Percentiles rank a stretch among this genome's conserved stretches.
These are phyloP conservation scores for Syrrhaptes paradoxus DNA, from an alignment of 2,113 vertebrate genomes.

Conservation along the genomic window DNA sequence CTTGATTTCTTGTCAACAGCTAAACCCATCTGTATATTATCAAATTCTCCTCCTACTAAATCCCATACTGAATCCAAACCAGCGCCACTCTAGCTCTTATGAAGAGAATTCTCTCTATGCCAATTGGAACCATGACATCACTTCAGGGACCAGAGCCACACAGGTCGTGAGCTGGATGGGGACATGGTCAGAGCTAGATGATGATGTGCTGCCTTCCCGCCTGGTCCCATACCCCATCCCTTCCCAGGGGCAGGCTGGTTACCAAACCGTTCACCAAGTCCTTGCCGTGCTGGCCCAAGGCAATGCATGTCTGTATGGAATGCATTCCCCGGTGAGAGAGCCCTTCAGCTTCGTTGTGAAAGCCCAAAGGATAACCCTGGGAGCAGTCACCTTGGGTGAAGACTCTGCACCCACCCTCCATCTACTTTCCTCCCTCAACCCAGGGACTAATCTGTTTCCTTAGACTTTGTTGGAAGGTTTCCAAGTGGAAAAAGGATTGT, in stretches of 20 bases:
- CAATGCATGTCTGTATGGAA: not conserved
- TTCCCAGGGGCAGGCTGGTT: not conserved
- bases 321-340: not conserved
- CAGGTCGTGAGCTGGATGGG: not conserved
- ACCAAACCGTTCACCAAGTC: no score
- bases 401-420: not conserved
- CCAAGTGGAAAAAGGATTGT: not conserved
- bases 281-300: not conserved
- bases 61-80: no score
- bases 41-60: no score
- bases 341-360: not conserved
- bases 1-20: no score
- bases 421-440: not conserved
- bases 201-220: not conserved
- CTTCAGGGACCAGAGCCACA: rapidly evolving
- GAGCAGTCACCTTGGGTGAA: not conserved
- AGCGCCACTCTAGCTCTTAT: no score
- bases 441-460: not conserved
- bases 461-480: not conserved
- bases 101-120: no score
- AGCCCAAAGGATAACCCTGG: rapidly evolving
- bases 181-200: not conserved
- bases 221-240: not conserved
- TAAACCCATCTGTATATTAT: no score
- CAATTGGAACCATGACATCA: no score